phyloP scores from a whole-genome alignment of 2,113 vertebrate species.

The Sander lucioperca region DNA sequence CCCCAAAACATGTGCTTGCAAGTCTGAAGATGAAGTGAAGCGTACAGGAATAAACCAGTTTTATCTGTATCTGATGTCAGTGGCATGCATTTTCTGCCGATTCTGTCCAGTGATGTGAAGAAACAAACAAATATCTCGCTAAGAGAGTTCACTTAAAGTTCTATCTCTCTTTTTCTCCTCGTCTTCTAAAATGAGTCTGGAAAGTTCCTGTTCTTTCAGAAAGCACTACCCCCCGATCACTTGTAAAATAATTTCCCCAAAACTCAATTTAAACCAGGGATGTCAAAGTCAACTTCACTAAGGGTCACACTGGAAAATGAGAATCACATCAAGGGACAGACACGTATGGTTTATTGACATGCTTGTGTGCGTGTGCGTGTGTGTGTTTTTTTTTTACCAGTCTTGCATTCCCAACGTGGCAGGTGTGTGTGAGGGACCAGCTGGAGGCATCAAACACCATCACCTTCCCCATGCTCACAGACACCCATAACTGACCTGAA shows the following conservation, averaged over 20 bases:
- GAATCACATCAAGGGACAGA: too few species aligned
- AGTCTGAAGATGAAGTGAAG: constrained; percentile 15
- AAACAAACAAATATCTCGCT: background rate
- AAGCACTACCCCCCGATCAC: too few species aligned
- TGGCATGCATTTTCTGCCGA: constrained; percentile 3
- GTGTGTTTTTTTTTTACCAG: constrained; percentile 81
- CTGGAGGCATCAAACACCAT: constrained; percentile 94
- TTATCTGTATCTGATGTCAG: constrained; percentile 45
- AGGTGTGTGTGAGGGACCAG: constrained; percentile 92
- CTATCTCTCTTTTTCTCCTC: too few species aligned
- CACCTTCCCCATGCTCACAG: constrained; percentile 90
- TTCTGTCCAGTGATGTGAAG: constrained; percentile 1
- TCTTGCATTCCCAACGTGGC: constrained; percentile 87
- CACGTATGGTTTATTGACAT: too few species aligned
- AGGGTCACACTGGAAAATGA: too few species aligned
- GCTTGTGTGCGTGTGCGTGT: too few species aligned
- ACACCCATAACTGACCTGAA: constrained; percentile 90
- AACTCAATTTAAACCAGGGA: too few species aligned
- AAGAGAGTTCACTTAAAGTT: too few species aligned
- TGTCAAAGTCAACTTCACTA: too few species aligned
- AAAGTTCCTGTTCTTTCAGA: too few species aligned
- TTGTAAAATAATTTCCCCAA: too few species aligned
- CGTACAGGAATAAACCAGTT: background rate
- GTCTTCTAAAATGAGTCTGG: too few species aligned
- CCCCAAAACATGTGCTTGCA: background rate